Conservation (phyloP, 53 echinoderm and acorn worm species). For the Antedon mediterranea region DNA sequence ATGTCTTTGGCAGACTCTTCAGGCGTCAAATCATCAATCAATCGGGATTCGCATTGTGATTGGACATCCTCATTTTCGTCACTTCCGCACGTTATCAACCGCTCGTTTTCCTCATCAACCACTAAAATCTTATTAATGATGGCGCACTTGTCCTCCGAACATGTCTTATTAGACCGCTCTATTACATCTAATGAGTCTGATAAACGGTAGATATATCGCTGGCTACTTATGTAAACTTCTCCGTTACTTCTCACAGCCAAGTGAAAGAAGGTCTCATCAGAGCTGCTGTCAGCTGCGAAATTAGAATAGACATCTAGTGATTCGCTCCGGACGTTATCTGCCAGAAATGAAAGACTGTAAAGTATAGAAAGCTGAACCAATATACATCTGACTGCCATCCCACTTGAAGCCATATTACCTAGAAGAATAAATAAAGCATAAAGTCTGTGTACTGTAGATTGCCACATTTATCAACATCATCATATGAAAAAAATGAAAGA, state of each 20-base stretch:
- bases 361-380: too few species aligned
- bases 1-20: not conserved
- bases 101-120: constrained; percentile 11
- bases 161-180: not conserved
- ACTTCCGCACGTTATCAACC: constrained; percentile 27
- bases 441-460: too few species aligned
- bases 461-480: too few species aligned
- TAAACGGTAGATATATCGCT: not conserved
- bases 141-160: constrained; percentile 6
- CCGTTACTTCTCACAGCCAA: not conserved
- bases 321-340: not conserved
- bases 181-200: not conserved
- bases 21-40: constrained; percentile 1
- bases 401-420: too few species aligned
- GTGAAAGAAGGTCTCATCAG: not conserved
- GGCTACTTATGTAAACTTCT: not conserved
- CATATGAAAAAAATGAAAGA: too few species aligned
- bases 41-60: constrained; percentile 15
- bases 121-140: constrained; percentile 31
- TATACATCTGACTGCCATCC: too few species aligned
- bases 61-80: not conserved
- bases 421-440: too few species aligned
- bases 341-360: not conserved
- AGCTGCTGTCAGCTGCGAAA: not conserved
- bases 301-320: not conserved